Evolutionary conservation across 2,797 vertebrate species (phyloP), one percentile per base, ranked within the genome.

Genomic region (Nothura maculosa): DNA sequence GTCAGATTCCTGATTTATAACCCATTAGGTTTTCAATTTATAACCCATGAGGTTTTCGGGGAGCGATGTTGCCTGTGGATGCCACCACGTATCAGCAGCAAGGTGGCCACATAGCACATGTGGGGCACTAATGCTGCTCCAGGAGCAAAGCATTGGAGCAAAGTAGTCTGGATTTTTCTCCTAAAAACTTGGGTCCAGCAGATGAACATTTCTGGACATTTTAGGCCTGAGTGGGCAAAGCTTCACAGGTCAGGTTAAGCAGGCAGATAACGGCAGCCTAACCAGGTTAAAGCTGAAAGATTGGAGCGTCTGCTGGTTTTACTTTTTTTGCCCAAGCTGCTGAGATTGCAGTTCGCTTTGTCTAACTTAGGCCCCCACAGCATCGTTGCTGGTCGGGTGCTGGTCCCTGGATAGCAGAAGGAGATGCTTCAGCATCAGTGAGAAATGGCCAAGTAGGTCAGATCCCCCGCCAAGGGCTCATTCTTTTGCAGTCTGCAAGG

Each of bases 151-250:
- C 18, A 42, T 24, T 32, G 22, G 60, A 92, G 60, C 60, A 58
- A 66, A 77, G 67, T 7, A 19, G 32, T 50, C 6, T 0, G 0
- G 2, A 2, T 76, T 18, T 18, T 18, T 57, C 25, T 28, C 60
- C 28, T 40, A 62, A 24, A 24, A 7, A 73, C 47, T 36, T 0
- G 14, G 47, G 36, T 48, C 32, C 34, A 43, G 36, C 4, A 4
- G 34, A 55, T 90, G 1, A 2, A 45, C 9, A 0, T 84, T 54
- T 66, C 60, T 36, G 42, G 54, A 58, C 47, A 25, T 18, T 24
- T 20, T 32, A 7, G 34, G 43, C 45, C 45, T 50, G 19, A 9
- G 5, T 10, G 42, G 42, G 30, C 6, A 54, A 30, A 30, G 52
- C 52, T 54, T 54, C 50, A 30, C 28, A 54, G 52, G 15, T 27